Evolutionary conservation across 2,113 vertebrate species (phyloP).

Genomic region (Hippoglossus stenolepis): DNA sequence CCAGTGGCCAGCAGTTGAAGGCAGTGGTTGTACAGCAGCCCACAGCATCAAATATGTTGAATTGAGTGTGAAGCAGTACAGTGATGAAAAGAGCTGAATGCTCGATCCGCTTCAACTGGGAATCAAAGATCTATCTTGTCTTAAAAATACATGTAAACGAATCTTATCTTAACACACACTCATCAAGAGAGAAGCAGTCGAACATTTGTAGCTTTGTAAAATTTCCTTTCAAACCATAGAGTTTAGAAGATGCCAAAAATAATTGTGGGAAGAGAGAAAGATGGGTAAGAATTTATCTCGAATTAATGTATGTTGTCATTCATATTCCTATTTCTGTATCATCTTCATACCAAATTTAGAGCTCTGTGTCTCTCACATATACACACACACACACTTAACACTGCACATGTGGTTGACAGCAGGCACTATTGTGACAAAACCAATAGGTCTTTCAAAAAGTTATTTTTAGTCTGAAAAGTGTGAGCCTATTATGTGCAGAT

Average conservation of each 20-base stretch:
- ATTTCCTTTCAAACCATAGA: not conserved
- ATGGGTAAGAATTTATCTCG: not conserved
- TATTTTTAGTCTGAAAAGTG: too few relatives aligned
- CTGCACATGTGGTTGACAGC: not conserved
- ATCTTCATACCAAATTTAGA: not conserved
- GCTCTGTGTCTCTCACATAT: not conserved
- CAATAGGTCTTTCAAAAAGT: not conserved
- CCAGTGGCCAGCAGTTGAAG: not conserved
- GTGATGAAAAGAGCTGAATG: not conserved
- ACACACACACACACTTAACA: not conserved
- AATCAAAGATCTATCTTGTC: not conserved
- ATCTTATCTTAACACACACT: too few relatives aligned
- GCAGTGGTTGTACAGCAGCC: conserved; percentile 8
- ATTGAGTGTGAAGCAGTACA: not conserved
- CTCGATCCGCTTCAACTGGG: too few relatives aligned
- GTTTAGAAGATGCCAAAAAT: not conserved
- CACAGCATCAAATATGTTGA: not conserved
- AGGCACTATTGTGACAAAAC: too few relatives aligned
- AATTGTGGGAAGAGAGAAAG: not conserved
- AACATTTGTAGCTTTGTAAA: not conserved
- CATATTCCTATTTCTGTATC: not conserved
- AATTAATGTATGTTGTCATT: not conserved
- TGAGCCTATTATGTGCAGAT: too few relatives aligned
- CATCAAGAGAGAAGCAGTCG: too few relatives aligned
- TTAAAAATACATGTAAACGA: not conserved